phyloP scores from a whole-genome alignment of 2,888 invertebrate genomes.

The Hartigia nigra region DNA sequence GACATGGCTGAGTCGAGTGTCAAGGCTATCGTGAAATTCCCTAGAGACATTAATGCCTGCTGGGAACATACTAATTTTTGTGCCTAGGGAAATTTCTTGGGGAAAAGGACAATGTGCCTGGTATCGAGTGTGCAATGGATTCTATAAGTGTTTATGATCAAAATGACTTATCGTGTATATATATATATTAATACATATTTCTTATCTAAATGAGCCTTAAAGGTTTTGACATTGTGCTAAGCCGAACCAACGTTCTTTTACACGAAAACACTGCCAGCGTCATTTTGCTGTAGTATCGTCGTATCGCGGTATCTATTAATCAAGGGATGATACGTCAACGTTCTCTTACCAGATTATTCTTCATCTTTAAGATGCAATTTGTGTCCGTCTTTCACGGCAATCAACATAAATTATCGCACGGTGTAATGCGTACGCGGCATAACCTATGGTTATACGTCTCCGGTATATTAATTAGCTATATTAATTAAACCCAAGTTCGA shows the following conservation, averaged over 20 bases:
- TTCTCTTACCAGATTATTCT: slow-evolving; percentile 18
- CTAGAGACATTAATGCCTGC: not conserved
- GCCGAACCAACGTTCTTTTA: not conserved
- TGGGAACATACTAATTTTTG: not conserved
- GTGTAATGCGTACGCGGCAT: slow-evolving; percentile 11
- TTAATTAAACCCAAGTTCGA: not conserved
- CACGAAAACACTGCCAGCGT: not conserved
- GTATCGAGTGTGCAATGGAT: not conserved
- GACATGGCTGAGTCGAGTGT: not conserved
- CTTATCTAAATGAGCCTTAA: not conserved
- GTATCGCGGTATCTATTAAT: not conserved
- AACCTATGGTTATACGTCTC: not conserved
- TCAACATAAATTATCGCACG: slow-evolving; percentile 27
- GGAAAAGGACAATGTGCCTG: not conserved
- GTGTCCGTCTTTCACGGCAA: slow-evolving; percentile 16
- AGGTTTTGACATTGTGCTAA: not conserved
- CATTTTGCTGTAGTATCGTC: not conserved
- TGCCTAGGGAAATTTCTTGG: not conserved
- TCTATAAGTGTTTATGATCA: not conserved
- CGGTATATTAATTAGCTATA: not conserved
- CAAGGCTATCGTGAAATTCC: not conserved
- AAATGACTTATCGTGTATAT: not conserved
- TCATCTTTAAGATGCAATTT: slow-evolving; percentile 16
- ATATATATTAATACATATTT: not conserved
- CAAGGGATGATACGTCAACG: slow-evolving; percentile 17